These are phyloP conservation scores for Pseudomyrmex concolor DNA, from an alignment of 1,140 invertebrate genomes.

Conservation along the genomic window DNA sequence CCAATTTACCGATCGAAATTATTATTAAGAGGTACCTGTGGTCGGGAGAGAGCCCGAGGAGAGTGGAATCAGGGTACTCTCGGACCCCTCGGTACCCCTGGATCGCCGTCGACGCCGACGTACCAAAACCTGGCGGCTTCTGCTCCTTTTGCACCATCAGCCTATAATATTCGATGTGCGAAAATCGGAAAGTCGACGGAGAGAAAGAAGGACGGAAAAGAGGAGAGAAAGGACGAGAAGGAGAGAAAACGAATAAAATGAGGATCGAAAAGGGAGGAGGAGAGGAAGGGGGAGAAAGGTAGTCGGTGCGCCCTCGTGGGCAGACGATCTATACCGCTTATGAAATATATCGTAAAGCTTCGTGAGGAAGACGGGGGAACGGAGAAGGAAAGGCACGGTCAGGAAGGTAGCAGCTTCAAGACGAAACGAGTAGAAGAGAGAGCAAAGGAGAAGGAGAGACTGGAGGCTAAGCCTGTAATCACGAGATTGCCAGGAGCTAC, in stretches of 20 bases:
- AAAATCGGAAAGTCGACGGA: constrained; percentile 73
- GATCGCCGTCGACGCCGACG: constrained; percentile 61
- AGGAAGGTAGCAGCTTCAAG: constrained; percentile 50
- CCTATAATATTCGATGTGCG: constrained; percentile 75
- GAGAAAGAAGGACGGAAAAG: constrained; percentile 27
- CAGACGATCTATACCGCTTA: constrained; percentile 62
- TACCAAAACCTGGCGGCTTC: constrained; percentile 64
- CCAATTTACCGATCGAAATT: constrained; percentile 84
- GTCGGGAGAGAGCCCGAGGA: constrained; percentile 62
- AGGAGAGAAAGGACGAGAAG: constrained; percentile 12
- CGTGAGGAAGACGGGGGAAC: constrained; percentile 37
- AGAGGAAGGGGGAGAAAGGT: not conserved
- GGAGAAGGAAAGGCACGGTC: constrained; percentile 24
- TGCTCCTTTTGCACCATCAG: constrained; percentile 69
- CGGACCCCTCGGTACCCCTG: constrained; percentile 28
- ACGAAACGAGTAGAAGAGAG: constrained; percentile 34
- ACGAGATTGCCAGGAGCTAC: constrained; percentile 84
- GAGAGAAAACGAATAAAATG: constrained; percentile 34
- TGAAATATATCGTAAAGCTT: constrained; percentile 71
- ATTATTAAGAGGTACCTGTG: constrained; percentile 83
- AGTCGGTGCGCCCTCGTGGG: constrained; percentile 31
- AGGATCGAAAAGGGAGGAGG: constrained; percentile 25
- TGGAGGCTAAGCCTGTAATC: constrained; percentile 83
- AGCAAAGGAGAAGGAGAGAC: constrained; percentile 60
- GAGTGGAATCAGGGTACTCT: constrained; percentile 14